Conservation (phyloP, 2,888 invertebrate genomes). For the Proisotoma minuta region DNA sequence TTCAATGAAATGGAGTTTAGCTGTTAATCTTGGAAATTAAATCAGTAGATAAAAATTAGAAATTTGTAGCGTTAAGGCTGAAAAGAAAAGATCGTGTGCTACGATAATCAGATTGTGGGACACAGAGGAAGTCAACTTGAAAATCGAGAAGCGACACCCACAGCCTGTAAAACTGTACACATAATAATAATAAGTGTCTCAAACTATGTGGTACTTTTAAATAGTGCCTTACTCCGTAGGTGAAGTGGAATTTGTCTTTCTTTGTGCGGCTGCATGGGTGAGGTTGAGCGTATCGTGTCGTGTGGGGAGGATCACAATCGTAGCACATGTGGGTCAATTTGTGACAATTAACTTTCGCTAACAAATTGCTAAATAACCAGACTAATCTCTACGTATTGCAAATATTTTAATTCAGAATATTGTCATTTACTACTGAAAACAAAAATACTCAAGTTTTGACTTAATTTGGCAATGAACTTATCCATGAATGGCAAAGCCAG, state of each 20-base stretch:
- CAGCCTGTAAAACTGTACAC: too few species aligned
- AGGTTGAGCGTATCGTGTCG: conserved; percentile 2
- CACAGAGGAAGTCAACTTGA: conserved; percentile 5
- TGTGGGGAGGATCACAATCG: not conserved
- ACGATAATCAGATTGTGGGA: conserved; percentile 4
- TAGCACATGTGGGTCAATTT: conserved; percentile 22
- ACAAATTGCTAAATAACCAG: conserved; percentile 21
- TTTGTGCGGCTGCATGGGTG: not conserved
- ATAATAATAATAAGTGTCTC: too few species aligned
- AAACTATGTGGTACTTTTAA: too few species aligned
- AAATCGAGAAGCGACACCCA: conserved; percentile 1
- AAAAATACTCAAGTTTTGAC: too few species aligned
- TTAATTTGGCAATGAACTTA: too few species aligned
- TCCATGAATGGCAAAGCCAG: too few species aligned
- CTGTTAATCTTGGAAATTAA: not conserved
- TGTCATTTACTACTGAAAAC: too few species aligned
- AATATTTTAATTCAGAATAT: too few species aligned
- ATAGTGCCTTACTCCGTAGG: too few species aligned
- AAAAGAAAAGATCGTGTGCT: not conserved
- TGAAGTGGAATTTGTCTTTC: too few species aligned
- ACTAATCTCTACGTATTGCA: too few species aligned
- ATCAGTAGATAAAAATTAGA: conserved; percentile 3
- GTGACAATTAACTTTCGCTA: conserved; percentile 26
- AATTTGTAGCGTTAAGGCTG: not conserved
- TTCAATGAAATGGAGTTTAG: too few species aligned